Conservation (phyloP, 2,888 invertebrate genomes). For the Xanthorhoe designata region DNA sequence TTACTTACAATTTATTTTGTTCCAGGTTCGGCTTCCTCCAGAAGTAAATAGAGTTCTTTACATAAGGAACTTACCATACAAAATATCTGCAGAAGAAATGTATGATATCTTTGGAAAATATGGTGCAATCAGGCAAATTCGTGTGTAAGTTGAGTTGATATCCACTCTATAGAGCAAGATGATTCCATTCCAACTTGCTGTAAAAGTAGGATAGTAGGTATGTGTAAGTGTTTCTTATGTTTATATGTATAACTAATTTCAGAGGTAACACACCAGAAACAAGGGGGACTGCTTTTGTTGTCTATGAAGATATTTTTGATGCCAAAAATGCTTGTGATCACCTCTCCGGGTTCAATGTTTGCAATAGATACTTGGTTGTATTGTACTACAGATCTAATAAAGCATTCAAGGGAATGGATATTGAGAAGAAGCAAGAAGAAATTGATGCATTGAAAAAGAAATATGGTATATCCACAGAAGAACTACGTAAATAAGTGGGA, state of each 20-base stretch:
- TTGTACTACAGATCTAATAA: slow-evolving; percentile 98
- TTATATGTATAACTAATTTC: slow-evolving; percentile 54
- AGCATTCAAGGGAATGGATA: slow-evolving; percentile 97
- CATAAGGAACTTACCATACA: slow-evolving; percentile 98
- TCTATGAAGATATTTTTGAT: slow-evolving; percentile 99
- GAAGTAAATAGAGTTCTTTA: slow-evolving; percentile 99
- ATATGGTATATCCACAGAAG: slow-evolving; percentile 91
- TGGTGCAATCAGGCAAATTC: slow-evolving; percentile 98
- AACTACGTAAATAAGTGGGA: slow-evolving; percentile 73
- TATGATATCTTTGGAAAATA: slow-evolving; percentile 99
- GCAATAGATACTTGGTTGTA: slow-evolving; percentile 99
- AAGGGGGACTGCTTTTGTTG: slow-evolving; percentile 99
- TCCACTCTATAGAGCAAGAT: too few species aligned
- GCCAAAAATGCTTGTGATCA: slow-evolving; percentile 99
- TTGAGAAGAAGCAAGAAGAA: slow-evolving; percentile 98
- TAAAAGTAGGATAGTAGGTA: too few species aligned
- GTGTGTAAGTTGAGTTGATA: slow-evolving; percentile 90
- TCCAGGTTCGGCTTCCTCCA: slow-evolving; percentile 98
- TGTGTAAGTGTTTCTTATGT: too few species aligned
- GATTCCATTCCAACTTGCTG: too few species aligned
- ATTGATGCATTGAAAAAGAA: slow-evolving; percentile 97
- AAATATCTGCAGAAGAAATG: slow-evolving; percentile 99
- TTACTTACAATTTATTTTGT: slow-evolving; percentile 38
- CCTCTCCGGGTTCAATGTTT: slow-evolving; percentile 99
- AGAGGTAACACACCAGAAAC: slow-evolving; percentile 99